A percentile compares a stretch with the other conserved stretches of the same genome.
These are phyloP conservation scores for Sepiola atlantica DNA, from an alignment of 2,888 invertebrate genomes.

Conservation along the genomic window DNA sequence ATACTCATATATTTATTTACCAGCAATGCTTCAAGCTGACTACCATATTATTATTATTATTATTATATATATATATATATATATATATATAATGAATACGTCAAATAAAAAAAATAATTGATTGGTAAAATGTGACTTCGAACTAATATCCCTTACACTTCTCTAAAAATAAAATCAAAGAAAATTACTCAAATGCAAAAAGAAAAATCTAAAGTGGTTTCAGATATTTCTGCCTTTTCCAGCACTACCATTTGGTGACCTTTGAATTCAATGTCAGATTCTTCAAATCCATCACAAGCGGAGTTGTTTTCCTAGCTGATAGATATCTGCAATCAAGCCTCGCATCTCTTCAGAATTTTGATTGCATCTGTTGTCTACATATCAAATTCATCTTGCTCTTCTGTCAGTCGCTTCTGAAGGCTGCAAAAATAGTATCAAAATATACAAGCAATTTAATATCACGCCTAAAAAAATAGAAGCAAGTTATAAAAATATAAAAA, in stretches of 20 bases:
- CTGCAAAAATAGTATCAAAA: constrained; percentile 21
- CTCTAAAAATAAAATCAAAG: neutral
- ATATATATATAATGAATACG: too few relatives aligned
- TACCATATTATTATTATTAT: too few relatives aligned
- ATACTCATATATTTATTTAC: too few relatives aligned
- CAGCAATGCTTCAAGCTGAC: too few relatives aligned
- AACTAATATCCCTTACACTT: neutral
- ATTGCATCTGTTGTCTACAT: constrained; percentile 13
- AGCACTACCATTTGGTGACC: neutral
- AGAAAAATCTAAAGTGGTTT: neutral
- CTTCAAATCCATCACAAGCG: neutral
- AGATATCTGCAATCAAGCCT: constrained; percentile 2
- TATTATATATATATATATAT: too few relatives aligned
- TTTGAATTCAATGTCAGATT: constrained; percentile 22
- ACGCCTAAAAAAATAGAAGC: neutral
- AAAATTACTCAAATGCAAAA: neutral
- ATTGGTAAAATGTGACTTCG: too few relatives aligned
- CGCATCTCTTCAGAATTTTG: neutral
- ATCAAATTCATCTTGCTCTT: neutral
- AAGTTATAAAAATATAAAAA: neutral
- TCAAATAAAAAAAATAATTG: too few relatives aligned
- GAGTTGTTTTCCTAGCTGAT: neutral
- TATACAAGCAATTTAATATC: constrained; percentile 19
- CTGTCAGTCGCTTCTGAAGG: constrained; percentile 3
- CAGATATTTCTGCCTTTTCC: neutral